Conservation (phyloP, 2,113 vertebrate species). For the Globicephala melas region DNA sequence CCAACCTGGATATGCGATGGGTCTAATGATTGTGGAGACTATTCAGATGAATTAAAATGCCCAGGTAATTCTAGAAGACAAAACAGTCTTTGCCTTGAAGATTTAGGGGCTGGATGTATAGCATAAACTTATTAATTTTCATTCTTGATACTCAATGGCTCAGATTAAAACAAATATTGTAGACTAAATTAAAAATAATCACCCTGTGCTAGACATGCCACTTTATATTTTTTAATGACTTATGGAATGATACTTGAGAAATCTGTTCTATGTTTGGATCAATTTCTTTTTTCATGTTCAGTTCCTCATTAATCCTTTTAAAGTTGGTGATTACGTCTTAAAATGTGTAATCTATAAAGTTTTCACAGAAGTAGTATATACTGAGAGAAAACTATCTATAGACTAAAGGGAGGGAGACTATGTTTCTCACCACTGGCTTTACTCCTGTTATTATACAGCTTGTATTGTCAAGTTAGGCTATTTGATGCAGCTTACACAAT, state of each 20-base stretch:
- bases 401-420: not conserved
- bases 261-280: not conserved
- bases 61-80: slow-evolving; percentile 88
- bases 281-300: slow-evolving; percentile 26
- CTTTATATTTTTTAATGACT: slow-evolving; percentile 13
- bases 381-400: not conserved
- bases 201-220: not conserved
- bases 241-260: slow-evolving; percentile 23
- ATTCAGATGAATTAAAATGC: slow-evolving; percentile 95
- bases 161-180: not conserved
- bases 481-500: not conserved
- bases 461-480: not conserved
- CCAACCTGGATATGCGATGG: slow-evolving; percentile 97
- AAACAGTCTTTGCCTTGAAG: not conserved
- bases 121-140: not conserved
- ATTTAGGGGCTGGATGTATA: not conserved
- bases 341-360: slow-evolving; percentile 39
- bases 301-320: slow-evolving; percentile 27
- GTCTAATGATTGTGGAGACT: slow-evolving; percentile 98
- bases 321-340: slow-evolving; percentile 38
- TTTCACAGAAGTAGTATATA: not conserved
- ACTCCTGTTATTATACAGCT: not conserved
- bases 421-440: not conserved
- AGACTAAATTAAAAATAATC: not conserved
- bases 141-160: not conserved